phyloP scores from a whole-genome alignment of 2,888 invertebrate genomes.

The Scaptomyza parva region DNA sequence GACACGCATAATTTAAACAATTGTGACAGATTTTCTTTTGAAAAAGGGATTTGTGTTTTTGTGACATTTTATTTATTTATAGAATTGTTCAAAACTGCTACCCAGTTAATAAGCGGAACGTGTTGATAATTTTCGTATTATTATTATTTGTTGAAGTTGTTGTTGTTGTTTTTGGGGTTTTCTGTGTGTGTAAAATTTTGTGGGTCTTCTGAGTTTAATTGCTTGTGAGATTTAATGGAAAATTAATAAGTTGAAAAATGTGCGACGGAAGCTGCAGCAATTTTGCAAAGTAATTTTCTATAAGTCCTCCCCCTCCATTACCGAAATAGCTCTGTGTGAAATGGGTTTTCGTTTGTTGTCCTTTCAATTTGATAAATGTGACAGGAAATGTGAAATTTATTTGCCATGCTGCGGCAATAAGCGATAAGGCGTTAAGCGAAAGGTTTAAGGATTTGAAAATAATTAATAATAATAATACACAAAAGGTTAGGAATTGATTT shows the following conservation, averaged over 20 bases:
- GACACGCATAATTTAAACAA: conserved; percentile 54
- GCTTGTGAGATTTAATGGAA: conserved; percentile 68
- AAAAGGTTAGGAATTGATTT: background rate
- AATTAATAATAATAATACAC: no score
- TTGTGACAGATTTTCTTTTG: conserved; percentile 54
- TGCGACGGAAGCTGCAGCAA: conserved; percentile 52
- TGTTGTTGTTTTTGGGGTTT: conserved; percentile 22
- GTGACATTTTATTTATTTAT: conserved; percentile 59
- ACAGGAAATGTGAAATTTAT: conserved; percentile 55
- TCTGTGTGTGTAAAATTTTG: conserved; percentile 26
- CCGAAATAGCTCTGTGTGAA: conserved; percentile 22
- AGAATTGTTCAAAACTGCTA: conserved; percentile 39
- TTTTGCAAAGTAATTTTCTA: conserved; percentile 44
- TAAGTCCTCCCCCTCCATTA: conserved; percentile 2
- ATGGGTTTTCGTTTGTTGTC: conserved; percentile 31
- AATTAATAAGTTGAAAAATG: conserved; percentile 73
- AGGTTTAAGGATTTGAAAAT: no score
- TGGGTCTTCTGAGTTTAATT: conserved; percentile 54
- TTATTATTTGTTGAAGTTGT: conserved; percentile 5
- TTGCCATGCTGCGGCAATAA: conserved; percentile 28
- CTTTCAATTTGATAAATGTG: conserved; percentile 44
- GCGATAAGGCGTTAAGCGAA: conserved; percentile 15
- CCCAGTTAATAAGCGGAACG: conserved; percentile 72
- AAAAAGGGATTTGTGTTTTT: conserved; percentile 41
- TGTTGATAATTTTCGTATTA: conserved; percentile 68